Evolutionary conservation across 2,113 vertebrate species (phyloP).

Genomic region (Atractosteus spatula): DNA sequence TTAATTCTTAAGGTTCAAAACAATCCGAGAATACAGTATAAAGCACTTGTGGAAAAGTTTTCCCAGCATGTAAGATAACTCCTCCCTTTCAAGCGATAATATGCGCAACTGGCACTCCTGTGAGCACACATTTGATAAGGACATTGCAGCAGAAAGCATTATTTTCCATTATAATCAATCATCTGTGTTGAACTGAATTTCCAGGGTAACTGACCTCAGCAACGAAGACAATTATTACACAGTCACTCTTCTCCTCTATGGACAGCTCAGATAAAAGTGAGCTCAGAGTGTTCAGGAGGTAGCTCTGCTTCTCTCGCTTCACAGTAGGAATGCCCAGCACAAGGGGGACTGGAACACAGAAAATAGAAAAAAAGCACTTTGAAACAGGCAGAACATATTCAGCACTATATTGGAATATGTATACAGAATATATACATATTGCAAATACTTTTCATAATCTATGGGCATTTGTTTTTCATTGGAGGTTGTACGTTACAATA

Average conservation of each 20-base stretch:
- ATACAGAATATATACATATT: neutral
- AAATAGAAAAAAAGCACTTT: conserved; percentile 15
- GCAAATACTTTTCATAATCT: neutral
- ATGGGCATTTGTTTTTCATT: no score
- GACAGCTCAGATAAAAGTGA: conserved; percentile 73
- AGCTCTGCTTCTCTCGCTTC: conserved; percentile 69
- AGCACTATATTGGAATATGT: neutral
- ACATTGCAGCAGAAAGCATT: neutral
- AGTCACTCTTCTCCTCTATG: conserved; percentile 59
- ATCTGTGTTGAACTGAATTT: neutral
- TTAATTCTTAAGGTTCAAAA: no score
- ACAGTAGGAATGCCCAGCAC: conserved; percentile 84
- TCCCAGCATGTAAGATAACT: neutral
- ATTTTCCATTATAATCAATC: neutral
- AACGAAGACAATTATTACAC: conserved; percentile 77
- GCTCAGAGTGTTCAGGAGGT: conserved; percentile 73
- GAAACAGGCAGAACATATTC: conserved; percentile 4
- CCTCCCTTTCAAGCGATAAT: neutral
- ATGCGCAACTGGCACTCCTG: neutral
- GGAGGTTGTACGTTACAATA: neutral
- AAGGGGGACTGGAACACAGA: conserved; percentile 67
- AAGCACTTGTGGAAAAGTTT: neutral
- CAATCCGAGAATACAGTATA: no score
- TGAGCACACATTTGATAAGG: neutral
- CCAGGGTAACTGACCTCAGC: conserved; percentile 71